Evolutionary conservation across 2,797 vertebrate genomes (phyloP).

Genomic region (Chloroceryle amazona): DNA sequence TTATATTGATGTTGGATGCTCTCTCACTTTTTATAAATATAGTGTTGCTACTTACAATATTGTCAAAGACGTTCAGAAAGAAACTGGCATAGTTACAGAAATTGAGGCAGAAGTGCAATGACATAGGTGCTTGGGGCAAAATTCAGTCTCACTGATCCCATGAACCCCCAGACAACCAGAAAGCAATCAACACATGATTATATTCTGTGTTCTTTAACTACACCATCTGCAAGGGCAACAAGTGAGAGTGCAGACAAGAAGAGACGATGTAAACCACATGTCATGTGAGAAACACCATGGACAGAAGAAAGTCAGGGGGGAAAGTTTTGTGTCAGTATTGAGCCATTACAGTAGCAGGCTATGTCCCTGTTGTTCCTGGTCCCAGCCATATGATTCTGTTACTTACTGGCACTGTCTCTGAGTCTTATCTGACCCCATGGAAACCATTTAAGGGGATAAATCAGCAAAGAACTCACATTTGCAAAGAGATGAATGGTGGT

Average conservation of each 20-base stretch:
- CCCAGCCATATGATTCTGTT: neutral
- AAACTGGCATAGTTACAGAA: neutral
- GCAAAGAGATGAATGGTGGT: neutral
- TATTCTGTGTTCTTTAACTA: neutral
- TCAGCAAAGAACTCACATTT: neutral
- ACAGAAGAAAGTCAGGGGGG: neutral
- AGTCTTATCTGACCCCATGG: neutral
- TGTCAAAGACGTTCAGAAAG: neutral
- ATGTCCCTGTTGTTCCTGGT: neutral
- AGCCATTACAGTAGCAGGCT: neutral
- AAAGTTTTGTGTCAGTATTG: neutral
- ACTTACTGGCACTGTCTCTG: neutral
- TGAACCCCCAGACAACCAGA: neutral
- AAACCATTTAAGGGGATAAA: neutral
- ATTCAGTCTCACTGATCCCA: neutral
- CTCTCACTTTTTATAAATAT: neutral
- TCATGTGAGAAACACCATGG: neutral
- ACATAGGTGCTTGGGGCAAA: neutral
- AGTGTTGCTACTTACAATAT: neutral
- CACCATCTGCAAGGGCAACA: neutral
- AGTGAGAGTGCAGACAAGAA: neutral
- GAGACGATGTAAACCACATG: neutral
- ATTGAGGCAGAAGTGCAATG: neutral
- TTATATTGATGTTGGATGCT: neutral
- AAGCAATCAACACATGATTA: accelerated